Conservation (phyloP, 2,797 vertebrate species). For the Anabas testudineus region DNA sequence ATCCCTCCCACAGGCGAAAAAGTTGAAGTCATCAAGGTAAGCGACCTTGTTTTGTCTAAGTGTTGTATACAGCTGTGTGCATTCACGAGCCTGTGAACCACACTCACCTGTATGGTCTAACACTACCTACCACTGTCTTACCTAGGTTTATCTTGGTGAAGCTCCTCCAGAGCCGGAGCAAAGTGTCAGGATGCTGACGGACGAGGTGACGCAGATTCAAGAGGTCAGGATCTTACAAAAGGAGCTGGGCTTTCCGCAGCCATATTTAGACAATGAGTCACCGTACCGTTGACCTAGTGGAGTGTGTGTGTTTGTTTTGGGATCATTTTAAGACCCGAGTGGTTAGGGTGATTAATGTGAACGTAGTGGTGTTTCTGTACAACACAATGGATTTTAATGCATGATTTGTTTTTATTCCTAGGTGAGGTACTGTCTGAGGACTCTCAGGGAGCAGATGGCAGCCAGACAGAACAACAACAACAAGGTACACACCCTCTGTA, state of each 20-base stretch:
- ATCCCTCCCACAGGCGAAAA: slow-evolving; percentile 82
- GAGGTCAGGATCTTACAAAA: slow-evolving; percentile 83
- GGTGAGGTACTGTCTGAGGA: slow-evolving; percentile 88
- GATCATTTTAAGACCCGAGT: too few relatives aligned
- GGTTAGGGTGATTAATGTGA: neutral
- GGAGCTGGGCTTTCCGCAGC: neutral
- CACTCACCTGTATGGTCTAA: neutral
- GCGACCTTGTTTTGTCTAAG: slow-evolving; percentile 9
- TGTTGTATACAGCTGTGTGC: neutral
- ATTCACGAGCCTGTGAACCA: neutral
- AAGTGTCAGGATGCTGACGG: slow-evolving; percentile 87
- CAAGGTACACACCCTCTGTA: slow-evolving; percentile 59
- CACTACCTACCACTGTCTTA: neutral
- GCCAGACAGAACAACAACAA: slow-evolving; percentile 78
- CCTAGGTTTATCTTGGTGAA: slow-evolving; percentile 86
- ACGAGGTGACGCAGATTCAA: slow-evolving; percentile 91
- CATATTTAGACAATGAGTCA: slow-evolving; percentile 39
- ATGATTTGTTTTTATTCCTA: slow-evolving; percentile 46
- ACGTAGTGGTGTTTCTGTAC: neutral
- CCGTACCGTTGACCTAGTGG: neutral
- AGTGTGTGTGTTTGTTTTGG: slow-evolving; percentile 5
- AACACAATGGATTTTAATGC: neutral
- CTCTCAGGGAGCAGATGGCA: slow-evolving; percentile 86
- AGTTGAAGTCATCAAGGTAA: slow-evolving; percentile 90
- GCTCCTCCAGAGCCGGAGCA: slow-evolving; percentile 66